Base-by-base conservation (phyloP, 2,113 vertebrate genomes). In the Notiomystis cincta region DNA sequence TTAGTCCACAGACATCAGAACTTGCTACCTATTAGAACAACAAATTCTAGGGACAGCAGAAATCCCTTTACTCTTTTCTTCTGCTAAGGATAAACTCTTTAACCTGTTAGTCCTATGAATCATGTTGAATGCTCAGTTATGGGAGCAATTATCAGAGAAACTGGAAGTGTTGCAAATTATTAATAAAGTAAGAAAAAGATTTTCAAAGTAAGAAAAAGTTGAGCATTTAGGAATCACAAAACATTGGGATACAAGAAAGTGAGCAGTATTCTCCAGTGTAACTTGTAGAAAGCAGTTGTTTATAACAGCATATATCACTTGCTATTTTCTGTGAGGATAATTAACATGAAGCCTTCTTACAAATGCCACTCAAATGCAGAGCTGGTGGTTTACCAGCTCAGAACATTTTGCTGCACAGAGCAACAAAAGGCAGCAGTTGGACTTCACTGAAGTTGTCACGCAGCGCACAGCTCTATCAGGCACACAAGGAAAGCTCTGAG, bases 371-470 rank as follows among this genome's bases (percentile, higher is more conserved):
- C 38, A 83, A 79, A 88, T 88, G 33, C 9, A 67, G 80, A 51
- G 42, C 23, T 89, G 42, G 53, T 44, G 56, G 45, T 84, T 95
- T 84, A 66, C 76, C 6, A 90, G 56, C 82, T 92, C 57, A 90
- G 92, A 93, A 80, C 89, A 83, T 78, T 96, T 69, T 94, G 56
- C 72, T 90, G 38, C 64, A 71, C 56, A 93, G n/a, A 82, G 45
- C 25, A 89, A 62, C 88, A 82, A 62, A 82, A 86, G 75, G 50
- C 44, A 93, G 93, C 83, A 89, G 83, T 16, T 95, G 76, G 77
- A 80, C 61, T 82, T 93, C 51, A 58, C 12, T 75, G 69, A 84
- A 94, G 70, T 66, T 97, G 94, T 96, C 93, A 93, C 67, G 37
- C 62, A 10, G 62, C 0, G 11, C 67, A 95, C 50, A 93, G 77